phyloP scores from a whole-genome alignment of 2,888 invertebrate genomes.

The Zhengitettix transpicula region DNA sequence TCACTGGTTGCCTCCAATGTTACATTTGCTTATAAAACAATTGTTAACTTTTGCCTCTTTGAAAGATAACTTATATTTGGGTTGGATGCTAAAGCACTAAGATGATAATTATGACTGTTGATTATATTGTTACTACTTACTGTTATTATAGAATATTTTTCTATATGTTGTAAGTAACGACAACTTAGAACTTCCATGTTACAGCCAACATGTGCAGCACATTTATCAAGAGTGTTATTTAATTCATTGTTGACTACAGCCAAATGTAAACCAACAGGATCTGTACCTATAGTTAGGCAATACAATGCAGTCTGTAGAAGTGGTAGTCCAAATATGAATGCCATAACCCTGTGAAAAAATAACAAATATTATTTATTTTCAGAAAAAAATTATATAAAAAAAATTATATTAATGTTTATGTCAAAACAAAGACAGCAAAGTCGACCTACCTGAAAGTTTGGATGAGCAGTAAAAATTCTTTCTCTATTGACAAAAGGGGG shows the following conservation, averaged over 20 bases:
- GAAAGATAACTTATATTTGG: too few relatives aligned
- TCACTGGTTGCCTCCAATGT: too few relatives aligned
- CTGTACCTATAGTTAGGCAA: conserved; percentile 77
- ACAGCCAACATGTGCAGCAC: conserved; percentile 32
- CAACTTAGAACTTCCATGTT: conserved; percentile 56
- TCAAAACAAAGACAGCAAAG: too few relatives aligned
- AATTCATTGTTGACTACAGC: conserved; percentile 72
- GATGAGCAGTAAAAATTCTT: too few relatives aligned
- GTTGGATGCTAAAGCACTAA: too few relatives aligned
- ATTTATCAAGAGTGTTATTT: conserved; percentile 21
- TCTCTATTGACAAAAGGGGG: too few relatives aligned
- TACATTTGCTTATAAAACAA: too few relatives aligned
- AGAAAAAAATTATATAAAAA: too few relatives aligned
- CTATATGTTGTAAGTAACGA: conserved; percentile 53
- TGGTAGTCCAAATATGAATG: conserved; percentile 73
- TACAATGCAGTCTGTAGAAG: conserved; percentile 74
- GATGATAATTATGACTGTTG: not conserved
- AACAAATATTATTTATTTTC: too few relatives aligned
- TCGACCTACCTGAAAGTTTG: too few relatives aligned
- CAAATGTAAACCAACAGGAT: conserved; percentile 56
- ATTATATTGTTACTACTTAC: conserved; percentile 30
- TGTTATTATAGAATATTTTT: conserved; percentile 45
- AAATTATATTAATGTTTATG: not conserved
- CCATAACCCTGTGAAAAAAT: conserved; percentile 43
- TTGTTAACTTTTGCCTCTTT: too few relatives aligned